phyloP scores from a whole-genome alignment of 2,113 vertebrate genomes.

The Lanius ludovicianus region DNA sequence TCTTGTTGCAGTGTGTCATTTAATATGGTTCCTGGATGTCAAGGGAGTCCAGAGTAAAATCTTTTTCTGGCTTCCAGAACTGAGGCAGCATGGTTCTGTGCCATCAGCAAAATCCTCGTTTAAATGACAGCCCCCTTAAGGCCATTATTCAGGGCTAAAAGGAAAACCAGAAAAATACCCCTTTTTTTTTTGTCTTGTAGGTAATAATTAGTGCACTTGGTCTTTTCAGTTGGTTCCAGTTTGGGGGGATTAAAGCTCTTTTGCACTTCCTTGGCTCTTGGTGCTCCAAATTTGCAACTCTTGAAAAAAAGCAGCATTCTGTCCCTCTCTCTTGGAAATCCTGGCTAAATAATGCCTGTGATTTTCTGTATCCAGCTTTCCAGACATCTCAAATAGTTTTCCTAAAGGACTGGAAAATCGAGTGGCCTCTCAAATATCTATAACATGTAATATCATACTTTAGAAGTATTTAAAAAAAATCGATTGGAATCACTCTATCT shows the following conservation, averaged over 20 bases:
- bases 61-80: not conserved
- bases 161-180: not conserved
- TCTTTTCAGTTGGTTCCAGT: not conserved
- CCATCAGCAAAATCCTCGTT: not conserved
- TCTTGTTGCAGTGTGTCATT: not conserved
- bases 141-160: not conserved
- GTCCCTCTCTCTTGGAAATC: not conserved
- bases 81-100: not conserved
- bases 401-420: not conserved
- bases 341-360: not conserved
- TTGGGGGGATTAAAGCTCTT: not conserved
- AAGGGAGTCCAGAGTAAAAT: not conserved
- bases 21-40: not conserved
- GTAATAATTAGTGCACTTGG: not conserved
- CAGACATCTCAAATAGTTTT: not conserved
- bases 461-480: not conserved
- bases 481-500: not conserved
- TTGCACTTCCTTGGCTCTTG: not conserved
- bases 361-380: not conserved
- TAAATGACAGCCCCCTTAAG: not conserved
- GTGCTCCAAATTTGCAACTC: not conserved
- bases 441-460: not conserved
- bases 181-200: not conserved
- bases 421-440: not conserved
- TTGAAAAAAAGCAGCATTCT: not conserved